Percentiles rank a stretch among this genome's conserved stretches.
Conservation (phyloP, 1,140 invertebrate species). For the Drosophila tristis region DNA sequence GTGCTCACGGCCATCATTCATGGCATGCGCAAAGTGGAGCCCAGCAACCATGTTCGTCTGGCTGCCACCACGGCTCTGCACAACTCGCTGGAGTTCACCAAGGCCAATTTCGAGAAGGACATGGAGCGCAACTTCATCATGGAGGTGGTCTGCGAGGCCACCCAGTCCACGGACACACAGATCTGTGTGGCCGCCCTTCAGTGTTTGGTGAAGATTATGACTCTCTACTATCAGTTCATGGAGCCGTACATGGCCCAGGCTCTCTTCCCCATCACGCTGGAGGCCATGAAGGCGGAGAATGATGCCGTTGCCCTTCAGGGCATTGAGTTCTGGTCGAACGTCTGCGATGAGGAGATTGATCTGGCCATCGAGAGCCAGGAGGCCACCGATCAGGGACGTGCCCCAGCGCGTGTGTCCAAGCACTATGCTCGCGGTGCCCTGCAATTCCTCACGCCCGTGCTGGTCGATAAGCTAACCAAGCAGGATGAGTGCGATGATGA, state of each 20-base stretch:
- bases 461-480: conserved; percentile 97
- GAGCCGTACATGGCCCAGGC: conserved; percentile 99
- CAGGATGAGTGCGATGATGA: conserved; percentile 98
- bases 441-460: conserved; percentile 96
- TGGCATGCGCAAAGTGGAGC: conserved; percentile 95
- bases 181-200: conserved; percentile 98
- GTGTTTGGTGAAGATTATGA: conserved; percentile 99
- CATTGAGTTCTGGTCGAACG: conserved; percentile 99
- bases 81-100: conserved; percentile 99
- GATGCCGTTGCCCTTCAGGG: conserved; percentile 99
- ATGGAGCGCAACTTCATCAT: conserved; percentile 99
- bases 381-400: conserved; percentile 94
- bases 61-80: conserved; percentile 98
- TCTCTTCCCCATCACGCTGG: conserved; percentile 99
- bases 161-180: conserved; percentile 93
- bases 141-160: conserved; percentile 98
- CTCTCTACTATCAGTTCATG: conserved; percentile 99
- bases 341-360: conserved; percentile 99
- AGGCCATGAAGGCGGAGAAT: conserved; percentile 98
- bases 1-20: conserved; percentile 99
- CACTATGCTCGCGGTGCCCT: conserved; percentile 98
- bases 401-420: conserved; percentile 94
- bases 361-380: conserved; percentile 97
- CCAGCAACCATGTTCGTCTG: conserved; percentile 93
- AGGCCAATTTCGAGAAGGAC: conserved; percentile 99